A percentile compares a stretch with the other conserved stretches of the same genome.
Conservation (phyloP, 2,113 vertebrate species). For the Corvus moneduloides region DNA sequence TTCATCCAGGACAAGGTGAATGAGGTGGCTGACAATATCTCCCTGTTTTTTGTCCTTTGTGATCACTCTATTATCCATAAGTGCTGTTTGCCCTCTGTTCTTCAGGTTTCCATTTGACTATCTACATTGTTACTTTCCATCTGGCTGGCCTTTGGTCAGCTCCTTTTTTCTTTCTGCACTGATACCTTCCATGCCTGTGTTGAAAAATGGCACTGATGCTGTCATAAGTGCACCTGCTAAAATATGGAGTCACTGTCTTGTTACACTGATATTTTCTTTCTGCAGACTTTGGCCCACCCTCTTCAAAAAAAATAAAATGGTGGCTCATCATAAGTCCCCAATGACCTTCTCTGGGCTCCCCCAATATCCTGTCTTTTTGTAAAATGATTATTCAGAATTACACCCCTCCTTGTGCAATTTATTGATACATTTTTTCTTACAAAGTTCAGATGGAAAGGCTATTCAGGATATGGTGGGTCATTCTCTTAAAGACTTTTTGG, state of each 20-base stretch:
- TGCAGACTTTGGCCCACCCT: not conserved
- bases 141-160: not conserved
- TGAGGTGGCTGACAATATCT: not conserved
- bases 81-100: not conserved
- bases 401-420: not conserved
- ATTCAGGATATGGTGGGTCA: not conserved
- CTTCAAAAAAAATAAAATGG: not conserved
- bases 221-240: not conserved
- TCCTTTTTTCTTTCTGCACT: not conserved
- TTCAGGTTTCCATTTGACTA: not conserved
- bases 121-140: not conserved
- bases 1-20: not conserved
- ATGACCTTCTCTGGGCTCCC: not conserved
- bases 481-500: not conserved
- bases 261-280: not conserved
- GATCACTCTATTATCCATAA: not conserved
- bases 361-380: not conserved
- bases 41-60: rapidly evolving
- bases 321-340: not conserved
- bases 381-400: not conserved
- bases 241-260: not conserved
- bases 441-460: not conserved
- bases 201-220: not conserved
- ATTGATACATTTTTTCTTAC: not conserved
- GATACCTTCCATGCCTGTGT: not conserved